Conservation (phyloP, 2,888 invertebrate genomes). For the Kryphioiulus occultus region DNA sequence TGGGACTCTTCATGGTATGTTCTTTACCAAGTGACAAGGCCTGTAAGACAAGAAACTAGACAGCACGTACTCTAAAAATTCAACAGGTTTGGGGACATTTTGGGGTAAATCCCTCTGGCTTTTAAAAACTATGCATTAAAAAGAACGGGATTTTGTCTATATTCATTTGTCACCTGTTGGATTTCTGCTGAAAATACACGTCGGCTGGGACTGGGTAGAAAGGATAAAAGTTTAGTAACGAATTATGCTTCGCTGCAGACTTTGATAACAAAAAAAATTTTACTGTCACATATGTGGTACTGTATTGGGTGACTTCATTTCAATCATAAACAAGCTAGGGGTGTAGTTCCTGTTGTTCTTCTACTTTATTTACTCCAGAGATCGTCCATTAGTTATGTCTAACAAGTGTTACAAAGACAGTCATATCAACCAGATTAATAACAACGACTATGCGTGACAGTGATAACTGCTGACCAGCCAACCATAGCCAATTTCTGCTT, state of each 20-base stretch:
- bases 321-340: background rate
- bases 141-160: background rate
- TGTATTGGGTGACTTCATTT: too few relatives aligned
- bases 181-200: background rate
- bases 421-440: too few relatives aligned
- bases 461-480: too few relatives aligned
- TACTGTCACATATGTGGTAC: too few relatives aligned
- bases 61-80: background rate
- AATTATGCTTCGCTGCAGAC: too few relatives aligned
- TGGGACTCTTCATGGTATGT: background rate
- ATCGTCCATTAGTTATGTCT: background rate
- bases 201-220: background rate
- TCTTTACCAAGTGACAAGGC: background rate
- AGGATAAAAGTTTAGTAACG: background rate
- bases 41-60: background rate
- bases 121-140: background rate
- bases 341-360: background rate
- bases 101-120: background rate
- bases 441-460: too few relatives aligned
- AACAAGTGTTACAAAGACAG: too few relatives aligned
- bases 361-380: too few relatives aligned
- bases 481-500: background rate
- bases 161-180: background rate
- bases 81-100: constrained; percentile 8
- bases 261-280: too few relatives aligned